A percentile compares a stretch with the other conserved stretches of the same genome.
phyloP scores from a whole-genome alignment of 2,797 vertebrate genomes.

The Rhinogobio ventralis region DNA sequence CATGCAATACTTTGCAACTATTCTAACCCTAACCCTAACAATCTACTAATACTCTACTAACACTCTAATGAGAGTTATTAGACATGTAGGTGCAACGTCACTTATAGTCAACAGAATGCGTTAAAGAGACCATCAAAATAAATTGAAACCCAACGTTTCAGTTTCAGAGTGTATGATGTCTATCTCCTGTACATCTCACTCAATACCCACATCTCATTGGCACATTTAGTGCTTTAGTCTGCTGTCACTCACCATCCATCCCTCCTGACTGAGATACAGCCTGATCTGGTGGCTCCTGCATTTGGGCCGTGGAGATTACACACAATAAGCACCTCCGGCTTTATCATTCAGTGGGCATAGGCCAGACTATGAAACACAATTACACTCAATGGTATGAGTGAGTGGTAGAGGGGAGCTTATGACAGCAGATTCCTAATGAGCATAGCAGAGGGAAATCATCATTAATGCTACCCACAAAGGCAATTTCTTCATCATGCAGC shows the following conservation, averaged over 20 bases:
- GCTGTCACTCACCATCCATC: constrained; percentile 17
- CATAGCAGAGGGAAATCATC: constrained; percentile 67
- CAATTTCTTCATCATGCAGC: constrained; percentile 41
- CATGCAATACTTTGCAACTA: too few relatives aligned
- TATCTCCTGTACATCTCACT: constrained; percentile 45
- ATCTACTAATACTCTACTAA: too few relatives aligned
- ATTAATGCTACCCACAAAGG: constrained; percentile 67
- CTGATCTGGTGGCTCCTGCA: constrained; percentile 32
- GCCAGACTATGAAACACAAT: constrained; percentile 71
- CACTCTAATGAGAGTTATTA: too few relatives aligned
- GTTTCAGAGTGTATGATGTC: not conserved
- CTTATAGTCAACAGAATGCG: too few relatives aligned
- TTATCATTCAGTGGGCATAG: constrained; percentile 64
- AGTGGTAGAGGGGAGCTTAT: constrained; percentile 70
- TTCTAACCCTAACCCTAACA: too few relatives aligned
- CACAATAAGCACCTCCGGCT: constrained; percentile 63
- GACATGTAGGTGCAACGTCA: too few relatives aligned
- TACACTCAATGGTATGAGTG: constrained; percentile 70
- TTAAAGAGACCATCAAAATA: too few relatives aligned
- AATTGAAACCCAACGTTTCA: not conserved
- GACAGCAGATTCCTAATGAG: constrained; percentile 74
- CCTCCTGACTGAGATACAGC: constrained; percentile 5
- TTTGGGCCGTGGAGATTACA: constrained; percentile 60
- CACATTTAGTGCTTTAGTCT: constrained; percentile 40
- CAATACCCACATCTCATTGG: constrained; percentile 37